Evolutionary conservation across 2,113 vertebrate genomes (phyloP).

Genomic region (Toxotes chatareus): DNA sequence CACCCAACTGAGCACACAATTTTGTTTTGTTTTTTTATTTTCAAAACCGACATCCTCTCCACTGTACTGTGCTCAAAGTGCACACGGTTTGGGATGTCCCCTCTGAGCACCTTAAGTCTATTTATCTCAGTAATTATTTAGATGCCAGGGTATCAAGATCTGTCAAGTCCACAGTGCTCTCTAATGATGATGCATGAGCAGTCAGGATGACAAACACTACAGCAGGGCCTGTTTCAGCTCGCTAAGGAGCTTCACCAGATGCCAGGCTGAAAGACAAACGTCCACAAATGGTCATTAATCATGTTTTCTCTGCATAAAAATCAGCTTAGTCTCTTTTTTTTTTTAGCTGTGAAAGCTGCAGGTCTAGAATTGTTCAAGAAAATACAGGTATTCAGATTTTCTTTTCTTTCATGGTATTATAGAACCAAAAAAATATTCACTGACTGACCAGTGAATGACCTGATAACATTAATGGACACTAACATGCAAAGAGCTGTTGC

Average conservation of each 20-base stretch:
- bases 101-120: constrained; percentile 54
- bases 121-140: constrained; percentile 78
- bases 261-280: constrained; percentile 69
- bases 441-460: constrained; percentile 14
- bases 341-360: background rate
- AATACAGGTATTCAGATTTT: background rate
- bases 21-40: background rate
- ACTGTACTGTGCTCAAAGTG: background rate
- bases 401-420: background rate
- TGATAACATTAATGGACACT: constrained; percentile 35
- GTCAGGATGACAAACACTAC: constrained; percentile 78
- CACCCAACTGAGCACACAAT: background rate
- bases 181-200: constrained; percentile 84
- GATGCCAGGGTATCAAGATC: constrained; percentile 67
- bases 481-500: constrained; percentile 20
- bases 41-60: background rate
- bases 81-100: constrained; percentile 25
- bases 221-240: constrained; percentile 77
- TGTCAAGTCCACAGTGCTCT: constrained; percentile 58
- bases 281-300: constrained; percentile 68
- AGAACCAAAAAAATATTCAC: background rate
- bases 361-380: background rate
- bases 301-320: constrained; percentile 33
- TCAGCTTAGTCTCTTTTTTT: background rate
- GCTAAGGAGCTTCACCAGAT: constrained; percentile 74